A percentile compares a stretch with the other conserved stretches of the same genome.
Evolutionary conservation across 2,113 vertebrate genomes (phyloP).

Genomic region (Pteruthius melanotis): DNA sequence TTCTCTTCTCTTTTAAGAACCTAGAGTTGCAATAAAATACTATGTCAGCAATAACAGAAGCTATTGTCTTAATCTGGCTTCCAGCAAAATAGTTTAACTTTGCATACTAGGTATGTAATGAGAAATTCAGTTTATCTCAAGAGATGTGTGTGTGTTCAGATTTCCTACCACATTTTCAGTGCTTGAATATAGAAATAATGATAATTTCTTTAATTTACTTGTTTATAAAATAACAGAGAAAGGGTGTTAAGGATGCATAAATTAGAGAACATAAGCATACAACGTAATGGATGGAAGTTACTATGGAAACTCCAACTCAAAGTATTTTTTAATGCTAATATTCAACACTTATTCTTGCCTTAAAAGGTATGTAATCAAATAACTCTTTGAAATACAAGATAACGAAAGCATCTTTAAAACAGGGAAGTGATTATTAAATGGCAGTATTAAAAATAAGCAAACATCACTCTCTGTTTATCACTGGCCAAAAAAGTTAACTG

Average conservation of each 20-base stretch:
- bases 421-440: not conserved
- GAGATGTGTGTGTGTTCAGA: not conserved
- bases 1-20: not conserved
- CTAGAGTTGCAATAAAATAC: not conserved
- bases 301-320: not conserved
- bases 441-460: not conserved
- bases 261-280: not conserved
- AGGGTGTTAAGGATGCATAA: not conserved
- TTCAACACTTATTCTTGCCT: not conserved
- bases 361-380: not conserved
- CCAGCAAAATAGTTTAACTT: not conserved
- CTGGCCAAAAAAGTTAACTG: not conserved
- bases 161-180: not conserved
- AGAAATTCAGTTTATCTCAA: not conserved
- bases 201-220: not conserved
- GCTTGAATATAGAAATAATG: not conserved
- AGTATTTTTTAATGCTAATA: not conserved
- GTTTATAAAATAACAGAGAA: not conserved
- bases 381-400: not conserved
- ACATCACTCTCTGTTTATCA: not conserved
- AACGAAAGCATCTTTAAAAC: not conserved
- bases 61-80: slow-evolving; percentile 6
- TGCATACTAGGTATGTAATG: not conserved
- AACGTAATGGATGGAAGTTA: not conserved
- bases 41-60: not conserved